These are phyloP conservation scores for Fukomys damarensis DNA, from an alignment of 2,113 vertebrate genomes.

Conservation along the genomic window DNA sequence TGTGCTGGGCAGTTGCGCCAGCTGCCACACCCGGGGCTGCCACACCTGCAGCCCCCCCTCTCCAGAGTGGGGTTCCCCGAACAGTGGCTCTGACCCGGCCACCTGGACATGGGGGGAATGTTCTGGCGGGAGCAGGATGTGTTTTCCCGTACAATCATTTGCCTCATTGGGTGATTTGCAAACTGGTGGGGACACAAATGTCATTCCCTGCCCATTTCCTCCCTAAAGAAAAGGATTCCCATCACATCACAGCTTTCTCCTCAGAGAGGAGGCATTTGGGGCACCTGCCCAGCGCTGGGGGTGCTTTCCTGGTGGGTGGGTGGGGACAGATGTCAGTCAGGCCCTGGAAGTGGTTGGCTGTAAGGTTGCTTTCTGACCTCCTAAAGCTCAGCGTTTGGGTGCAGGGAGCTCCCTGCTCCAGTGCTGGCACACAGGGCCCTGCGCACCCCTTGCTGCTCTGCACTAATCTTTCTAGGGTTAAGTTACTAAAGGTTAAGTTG, in stretches of 20 bases:
- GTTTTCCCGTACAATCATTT: conserved; percentile 67
- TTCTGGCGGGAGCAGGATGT: conserved; percentile 59
- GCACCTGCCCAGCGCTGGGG: background rate
- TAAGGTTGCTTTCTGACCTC: background rate
- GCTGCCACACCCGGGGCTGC: background rate
- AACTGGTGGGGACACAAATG: conserved; percentile 49
- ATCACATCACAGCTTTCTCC: conserved; percentile 56
- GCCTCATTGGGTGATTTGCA: conserved; percentile 69
- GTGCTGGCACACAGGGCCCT: background rate
- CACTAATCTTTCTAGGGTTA: background rate
- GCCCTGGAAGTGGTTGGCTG: background rate
- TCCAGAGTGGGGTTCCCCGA: background rate
- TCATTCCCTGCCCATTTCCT: conserved; percentile 68
- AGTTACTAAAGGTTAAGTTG: background rate
- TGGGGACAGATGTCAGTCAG: background rate
- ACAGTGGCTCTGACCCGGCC: background rate
- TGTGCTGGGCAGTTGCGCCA: background rate
- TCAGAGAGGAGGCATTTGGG: background rate
- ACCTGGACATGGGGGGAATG: conserved; percentile 50
- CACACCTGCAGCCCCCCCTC: background rate
- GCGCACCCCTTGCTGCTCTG: background rate
- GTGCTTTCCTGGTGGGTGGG: background rate
- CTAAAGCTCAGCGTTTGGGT: background rate
- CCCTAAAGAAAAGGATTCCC: conserved; percentile 54
- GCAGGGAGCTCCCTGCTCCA: background rate